Base-by-base conservation (phyloP, 2,888 invertebrate species). In the Zhuqinia jingwanae region DNA sequence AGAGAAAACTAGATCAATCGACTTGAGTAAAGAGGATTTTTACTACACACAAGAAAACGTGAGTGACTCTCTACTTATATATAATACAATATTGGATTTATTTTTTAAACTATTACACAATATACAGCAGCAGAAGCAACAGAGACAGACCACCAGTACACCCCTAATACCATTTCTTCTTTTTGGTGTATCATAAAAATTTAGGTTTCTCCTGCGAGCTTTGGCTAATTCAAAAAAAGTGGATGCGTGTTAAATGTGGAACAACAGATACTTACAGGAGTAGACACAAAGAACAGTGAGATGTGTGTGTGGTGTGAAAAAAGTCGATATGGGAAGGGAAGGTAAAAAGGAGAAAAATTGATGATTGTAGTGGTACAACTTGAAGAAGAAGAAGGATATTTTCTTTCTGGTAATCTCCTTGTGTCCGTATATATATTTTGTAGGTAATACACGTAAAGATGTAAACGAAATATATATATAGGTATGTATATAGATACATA, bases 1-100 rank as follows among this genome's bases (percentile, higher is more conserved):
- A 63, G 47, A 45, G 47, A 70, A 58, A 80, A 70, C 80, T 80
- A 56, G 80, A 80, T 80, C 80, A 80, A 80, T 80, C 80, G 80
- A 68, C 68, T 73, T 73, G 15, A 73, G 73, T 15, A 60, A 58
- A 76, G 76, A 56, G 58, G 76, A 76, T 75, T 70, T n/a, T 70
- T 27, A 53, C 22, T 73, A 20, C 73, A 73, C 73, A 50, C 50
- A 53, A 45, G 50, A 73, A 73, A 6, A 73, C 50, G 50, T 47
- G 50, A 42, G 65, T 11, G 11, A 47, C 47, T n/a, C n/a, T 17
- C 65, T 36, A 20, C 47, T 11, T 58, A 22, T 58, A 58, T 22
- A 22, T 25, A 22, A 11, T 10, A 22, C 1, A 11, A 27, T 11
- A 27, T 36, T 36, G 36, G 13, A n/a, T 60, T 22, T 27, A 8